These are phyloP conservation scores for Lymantria dispar DNA, from an alignment of 2,888 invertebrate genomes.

Conservation along the genomic window DNA sequence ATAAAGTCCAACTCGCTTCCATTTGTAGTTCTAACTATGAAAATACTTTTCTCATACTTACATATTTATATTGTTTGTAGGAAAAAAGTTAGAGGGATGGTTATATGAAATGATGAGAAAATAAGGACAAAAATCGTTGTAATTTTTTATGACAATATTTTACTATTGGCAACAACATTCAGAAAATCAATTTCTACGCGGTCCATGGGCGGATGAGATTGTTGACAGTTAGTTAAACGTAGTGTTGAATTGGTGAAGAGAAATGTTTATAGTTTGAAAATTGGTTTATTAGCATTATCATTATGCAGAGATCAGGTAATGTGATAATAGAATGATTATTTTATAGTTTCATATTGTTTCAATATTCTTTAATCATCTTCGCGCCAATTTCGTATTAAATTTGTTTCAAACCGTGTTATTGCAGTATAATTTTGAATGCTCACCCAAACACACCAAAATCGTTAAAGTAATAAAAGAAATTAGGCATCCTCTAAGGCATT, in stretches of 20 bases:
- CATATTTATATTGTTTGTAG: no score
- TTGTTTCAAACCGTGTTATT: constrained; percentile 7
- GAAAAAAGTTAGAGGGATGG: no score
- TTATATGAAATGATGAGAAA: no score
- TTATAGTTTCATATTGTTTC: not conserved
- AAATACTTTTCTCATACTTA: no score
- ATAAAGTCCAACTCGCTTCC: no score
- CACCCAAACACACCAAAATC: not conserved
- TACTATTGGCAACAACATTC: constrained; percentile 50
- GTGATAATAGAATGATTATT: constrained; percentile 15
- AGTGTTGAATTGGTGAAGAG: constrained; percentile 58
- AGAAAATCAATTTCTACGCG: constrained; percentile 68
- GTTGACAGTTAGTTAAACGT: constrained; percentile 70
- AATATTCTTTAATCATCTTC: constrained; percentile 30
- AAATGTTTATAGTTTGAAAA: constrained; percentile 72
- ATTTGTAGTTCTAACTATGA: no score
- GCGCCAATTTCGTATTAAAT: constrained; percentile 26
- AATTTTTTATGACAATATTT: not conserved
- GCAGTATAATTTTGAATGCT: constrained; percentile 19
- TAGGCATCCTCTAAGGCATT: no score
- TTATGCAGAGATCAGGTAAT: constrained; percentile 79
- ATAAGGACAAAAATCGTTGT: no score
- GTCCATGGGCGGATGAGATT: constrained; percentile 68
- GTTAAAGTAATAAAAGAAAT: no score
- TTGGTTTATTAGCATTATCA: constrained; percentile 50